A percentile compares a stretch with the other conserved stretches of the same genome.
phyloP scores from a whole-genome alignment of 1,140 invertebrate genomes.

The Hyles vespertilio region DNA sequence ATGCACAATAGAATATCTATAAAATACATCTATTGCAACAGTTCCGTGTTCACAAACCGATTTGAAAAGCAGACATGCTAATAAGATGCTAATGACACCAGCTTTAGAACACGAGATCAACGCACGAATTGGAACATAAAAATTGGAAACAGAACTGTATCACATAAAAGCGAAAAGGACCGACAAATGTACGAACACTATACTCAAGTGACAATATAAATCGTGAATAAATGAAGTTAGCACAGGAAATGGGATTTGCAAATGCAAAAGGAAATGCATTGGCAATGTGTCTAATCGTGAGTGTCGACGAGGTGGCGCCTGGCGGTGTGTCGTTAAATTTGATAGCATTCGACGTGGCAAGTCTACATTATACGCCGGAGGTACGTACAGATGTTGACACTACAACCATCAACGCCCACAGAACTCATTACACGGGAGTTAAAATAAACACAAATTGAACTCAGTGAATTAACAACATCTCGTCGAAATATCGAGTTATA shows the following conservation, averaged over 20 bases:
- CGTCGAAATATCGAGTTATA: not conserved
- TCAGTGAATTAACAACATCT: slow-evolving; percentile 4
- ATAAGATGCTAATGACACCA: slow-evolving; percentile 13
- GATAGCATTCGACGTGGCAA: slow-evolving; percentile 44
- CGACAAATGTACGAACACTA: not conserved
- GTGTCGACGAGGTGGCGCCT: slow-evolving; percentile 49
- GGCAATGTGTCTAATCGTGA: slow-evolving; percentile 44
- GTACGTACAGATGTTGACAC: slow-evolving; percentile 10
- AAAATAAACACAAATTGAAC: slow-evolving; percentile 7
- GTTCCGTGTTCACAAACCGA: slow-evolving; percentile 10
- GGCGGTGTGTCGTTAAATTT: slow-evolving; percentile 51
- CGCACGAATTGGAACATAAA: slow-evolving; percentile 3
- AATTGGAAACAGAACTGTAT: slow-evolving; percentile 6
- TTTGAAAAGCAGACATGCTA: slow-evolving; percentile 14
- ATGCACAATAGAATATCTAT: slow-evolving; percentile 6
- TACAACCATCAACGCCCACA: slow-evolving; percentile 21
- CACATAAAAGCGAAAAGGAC: not conserved
- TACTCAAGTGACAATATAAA: slow-evolving; percentile 5
- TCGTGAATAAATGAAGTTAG: slow-evolving; percentile 17
- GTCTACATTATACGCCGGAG: slow-evolving; percentile 18
- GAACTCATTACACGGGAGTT: slow-evolving; percentile 4
- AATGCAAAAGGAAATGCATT: slow-evolving; percentile 48
- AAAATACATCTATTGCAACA: slow-evolving; percentile 6
- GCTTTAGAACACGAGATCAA: slow-evolving; percentile 10
- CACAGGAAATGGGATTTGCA: slow-evolving; percentile 55